Percentiles rank a stretch among this genome's conserved stretches.
These are phyloP conservation scores for Synergus itoensis DNA, from an alignment of 2,888 invertebrate genomes.

Conservation along the genomic window DNA sequence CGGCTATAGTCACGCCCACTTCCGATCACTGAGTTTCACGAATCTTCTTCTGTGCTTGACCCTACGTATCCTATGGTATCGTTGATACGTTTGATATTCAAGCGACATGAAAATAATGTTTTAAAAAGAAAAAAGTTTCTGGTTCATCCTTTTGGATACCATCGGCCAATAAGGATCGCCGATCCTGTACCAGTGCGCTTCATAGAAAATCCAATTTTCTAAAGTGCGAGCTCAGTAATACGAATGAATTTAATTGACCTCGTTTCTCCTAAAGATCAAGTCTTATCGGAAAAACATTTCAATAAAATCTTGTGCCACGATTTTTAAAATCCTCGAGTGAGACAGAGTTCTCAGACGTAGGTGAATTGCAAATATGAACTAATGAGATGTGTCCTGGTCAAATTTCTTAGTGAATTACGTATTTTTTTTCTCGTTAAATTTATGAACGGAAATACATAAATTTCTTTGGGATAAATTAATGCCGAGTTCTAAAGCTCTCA, in stretches of 20 bases:
- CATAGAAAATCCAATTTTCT: conserved; percentile 53
- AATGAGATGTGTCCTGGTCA: background rate
- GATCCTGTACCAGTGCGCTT: conserved; percentile 30
- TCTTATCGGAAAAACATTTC: conserved; percentile 19
- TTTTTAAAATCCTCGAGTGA: conserved; percentile 21
- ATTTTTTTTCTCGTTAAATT: too few relatives aligned
- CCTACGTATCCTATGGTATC: conserved; percentile 58
- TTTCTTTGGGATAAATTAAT: too few relatives aligned
- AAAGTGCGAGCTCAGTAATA: conserved; percentile 50
- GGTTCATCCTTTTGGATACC: background rate
- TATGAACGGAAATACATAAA: too few relatives aligned
- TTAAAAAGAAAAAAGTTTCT: background rate
- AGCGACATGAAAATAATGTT: conserved; percentile 19
- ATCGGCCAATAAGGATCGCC: background rate
- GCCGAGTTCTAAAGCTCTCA: too few relatives aligned
- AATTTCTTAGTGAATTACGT: background rate
- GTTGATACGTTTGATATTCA: conserved; percentile 42
- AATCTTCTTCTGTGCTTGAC: conserved; percentile 65
- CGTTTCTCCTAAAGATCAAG: background rate
- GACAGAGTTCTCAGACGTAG: too few relatives aligned
- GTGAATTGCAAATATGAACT: background rate
- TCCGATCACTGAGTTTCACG: conserved; percentile 62
- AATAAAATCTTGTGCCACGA: conserved; percentile 27
- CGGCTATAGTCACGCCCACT: conserved; percentile 67
- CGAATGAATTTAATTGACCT: conserved; percentile 51